Conservation (phyloP, 2,888 invertebrate genomes). For the Rhagonycha lutea region DNA sequence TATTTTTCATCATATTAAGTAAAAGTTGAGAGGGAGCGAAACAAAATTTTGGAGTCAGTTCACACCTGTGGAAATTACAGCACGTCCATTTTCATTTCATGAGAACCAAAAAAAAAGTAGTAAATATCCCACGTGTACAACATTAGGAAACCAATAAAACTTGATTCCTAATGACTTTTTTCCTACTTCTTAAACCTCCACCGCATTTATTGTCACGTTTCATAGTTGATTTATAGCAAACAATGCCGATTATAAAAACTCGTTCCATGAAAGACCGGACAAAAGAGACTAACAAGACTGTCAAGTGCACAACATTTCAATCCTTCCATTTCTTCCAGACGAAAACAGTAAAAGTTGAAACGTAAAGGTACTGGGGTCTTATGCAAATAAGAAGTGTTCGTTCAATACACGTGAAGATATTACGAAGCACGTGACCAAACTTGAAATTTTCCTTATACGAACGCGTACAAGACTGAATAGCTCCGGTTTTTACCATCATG, state of each 20-base stretch:
- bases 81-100: not conserved
- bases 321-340: not conserved
- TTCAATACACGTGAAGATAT: constrained; percentile 1
- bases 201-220: not conserved
- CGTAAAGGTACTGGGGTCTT: not conserved
- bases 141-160: not conserved
- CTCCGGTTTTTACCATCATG: not conserved
- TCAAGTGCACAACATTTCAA: not conserved
- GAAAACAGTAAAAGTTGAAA: not conserved
- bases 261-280: not conserved
- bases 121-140: not conserved
- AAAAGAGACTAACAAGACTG: not conserved
- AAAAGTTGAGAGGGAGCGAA: too few relatives aligned
- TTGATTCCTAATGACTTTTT: not conserved
- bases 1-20: too few relatives aligned
- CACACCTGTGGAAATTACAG: too few relatives aligned
- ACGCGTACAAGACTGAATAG: not conserved
- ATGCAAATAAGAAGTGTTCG: not conserved
- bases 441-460: not conserved
- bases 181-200: not conserved
- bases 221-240: not conserved
- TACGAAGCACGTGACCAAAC: not conserved
- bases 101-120: not conserved
- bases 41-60: too few relatives aligned
- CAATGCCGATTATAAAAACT: not conserved